A percentile compares a stretch with the other conserved stretches of the same genome.
These are phyloP conservation scores for Strix occidentalis DNA, from an alignment of 2,797 vertebrate genomes.

Conservation along the genomic window DNA sequence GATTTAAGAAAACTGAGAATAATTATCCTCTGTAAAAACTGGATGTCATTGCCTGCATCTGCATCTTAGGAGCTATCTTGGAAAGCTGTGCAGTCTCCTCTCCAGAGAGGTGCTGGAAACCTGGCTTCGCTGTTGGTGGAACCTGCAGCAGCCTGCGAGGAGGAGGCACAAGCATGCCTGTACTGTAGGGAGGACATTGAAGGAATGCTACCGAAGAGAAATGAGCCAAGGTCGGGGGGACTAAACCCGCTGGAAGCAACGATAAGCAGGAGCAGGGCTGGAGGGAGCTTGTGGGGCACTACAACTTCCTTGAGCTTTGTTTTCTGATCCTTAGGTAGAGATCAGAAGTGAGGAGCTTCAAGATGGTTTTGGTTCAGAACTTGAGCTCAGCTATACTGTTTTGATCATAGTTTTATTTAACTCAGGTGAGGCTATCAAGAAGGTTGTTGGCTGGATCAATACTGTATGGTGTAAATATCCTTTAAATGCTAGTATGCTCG, in stretches of 20 bases:
- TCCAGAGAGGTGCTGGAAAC: neutral
- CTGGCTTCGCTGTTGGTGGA: fast-evolving
- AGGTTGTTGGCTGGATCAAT: neutral
- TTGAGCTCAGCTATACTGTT: neutral
- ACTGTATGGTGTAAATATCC: neutral
- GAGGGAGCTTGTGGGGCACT: neutral
- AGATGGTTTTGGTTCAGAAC: neutral
- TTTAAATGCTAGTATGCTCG: neutral
- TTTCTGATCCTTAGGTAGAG: neutral
- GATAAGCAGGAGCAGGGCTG: neutral
- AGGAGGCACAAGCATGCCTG: neutral
- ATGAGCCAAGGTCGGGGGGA: neutral
- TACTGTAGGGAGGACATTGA: neutral
- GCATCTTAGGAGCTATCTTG: fast-evolving
- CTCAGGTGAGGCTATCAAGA: neutral
- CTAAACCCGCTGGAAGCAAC: neutral
- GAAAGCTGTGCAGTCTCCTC: neutral
- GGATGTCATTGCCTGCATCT: neutral
- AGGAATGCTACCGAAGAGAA: neutral
- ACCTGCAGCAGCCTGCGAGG: fast-evolving
- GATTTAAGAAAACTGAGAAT: neutral
- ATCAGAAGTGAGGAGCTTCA: neutral
- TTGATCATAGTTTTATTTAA: neutral
- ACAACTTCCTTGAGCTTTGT: neutral
- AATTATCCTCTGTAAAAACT: neutral